Evolutionary conservation across 2,797 vertebrate species (phyloP), one percentile per base, ranked within the genome.

Genomic region (Hippocampus kuda): DNA sequence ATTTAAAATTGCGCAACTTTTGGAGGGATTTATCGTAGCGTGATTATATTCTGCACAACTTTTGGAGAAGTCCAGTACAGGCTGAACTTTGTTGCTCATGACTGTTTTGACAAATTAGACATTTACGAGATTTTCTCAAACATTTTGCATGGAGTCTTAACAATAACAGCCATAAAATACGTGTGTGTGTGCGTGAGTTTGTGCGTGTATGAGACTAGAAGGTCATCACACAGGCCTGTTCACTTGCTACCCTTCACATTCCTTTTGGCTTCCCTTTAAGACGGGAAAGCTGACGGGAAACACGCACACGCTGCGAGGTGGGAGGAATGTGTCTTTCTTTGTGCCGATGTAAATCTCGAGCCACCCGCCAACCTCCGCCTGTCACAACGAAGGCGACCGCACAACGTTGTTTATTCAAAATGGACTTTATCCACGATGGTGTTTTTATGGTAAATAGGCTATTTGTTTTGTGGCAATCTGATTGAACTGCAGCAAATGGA

Each of bases 321-420:
- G 44, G 15, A 64, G 63, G 63, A 65, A 65, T 65, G 44, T 26
- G 8, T 65, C 62, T 64, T 12, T 26, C 22, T 46, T 44, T 64
- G 62, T 64, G n/a, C 62, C 24, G 41, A 11, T 9, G 62, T 65
- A 65, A 65, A 65, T 48, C 44, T 6, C 7, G n/a, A 48, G 2
- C 2, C 30, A 16, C 16, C 59, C 16, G 1, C 15, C 12, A 57
- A 24, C n/a, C 10, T 27, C 27, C 26, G 16, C 34, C 34, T 61
- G n/a, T 42, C 62, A 26, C n/a, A 15, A 3, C 3, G 24, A 26
- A 48, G 44, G 27, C 27, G 63, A 27, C 44, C 62, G 24, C 42
- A 65, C 5, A 46, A 48, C 27, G 16, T 26, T 65, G 42, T 65
- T 65, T 65, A 65, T 65, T 65, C 24, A 27, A 30, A 65, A 65